Evolutionary conservation across 2,888 invertebrate genomes (phyloP), one percentile per base, ranked within the genome.

Genomic region (Stramonita haemastoma): DNA sequence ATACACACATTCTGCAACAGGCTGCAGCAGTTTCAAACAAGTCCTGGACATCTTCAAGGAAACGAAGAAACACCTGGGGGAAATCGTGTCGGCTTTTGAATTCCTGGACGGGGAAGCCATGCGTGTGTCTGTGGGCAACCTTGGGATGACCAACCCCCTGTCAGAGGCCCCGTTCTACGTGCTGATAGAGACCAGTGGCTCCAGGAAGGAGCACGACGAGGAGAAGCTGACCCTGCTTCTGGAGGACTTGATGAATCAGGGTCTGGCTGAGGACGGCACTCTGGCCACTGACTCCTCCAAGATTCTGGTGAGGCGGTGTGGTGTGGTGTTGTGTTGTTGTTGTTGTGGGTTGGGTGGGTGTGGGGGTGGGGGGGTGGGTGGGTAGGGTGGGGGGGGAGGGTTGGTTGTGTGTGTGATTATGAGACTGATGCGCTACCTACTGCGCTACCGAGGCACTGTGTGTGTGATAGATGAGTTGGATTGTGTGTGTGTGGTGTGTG

Each of bases 51-150:
- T 98, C 0, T 98, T 97, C 95, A 97, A 97, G 92, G 96, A 97
- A 91, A 98, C 98, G 0, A 98, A 98, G 95, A 96, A 96, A 0
- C 97, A 97, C 46, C 96, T 99, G 22, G 98, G 98, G 0, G 99
- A 99, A 96, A 98, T 99, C 92, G 96, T 99, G 79, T 99, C 99
- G 8, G 98, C 99, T 0, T 99, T 98, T 96, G 99, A 99, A 96
- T 97, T 99, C 97, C 98, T 99, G 91, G 99, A 99, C 96, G 96
- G 96, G 22, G 96, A 96, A 81, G 97, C 98, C 0, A 96, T 99
- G 94, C 97, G 97, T 73, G 97, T 97, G 0, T 96, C 97, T 0
- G 96, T 97, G 0, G 95, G 96, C 83, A 97, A 97, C 94, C 97
- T 97, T 87, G 97, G 97, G 19, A 93, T 97, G 70, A 96, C 91